Percentiles rank a stretch among this genome's conserved stretches.
Evolutionary conservation across 1,140 invertebrate species (phyloP).

Genomic region (Monochamus saltuarius): DNA sequence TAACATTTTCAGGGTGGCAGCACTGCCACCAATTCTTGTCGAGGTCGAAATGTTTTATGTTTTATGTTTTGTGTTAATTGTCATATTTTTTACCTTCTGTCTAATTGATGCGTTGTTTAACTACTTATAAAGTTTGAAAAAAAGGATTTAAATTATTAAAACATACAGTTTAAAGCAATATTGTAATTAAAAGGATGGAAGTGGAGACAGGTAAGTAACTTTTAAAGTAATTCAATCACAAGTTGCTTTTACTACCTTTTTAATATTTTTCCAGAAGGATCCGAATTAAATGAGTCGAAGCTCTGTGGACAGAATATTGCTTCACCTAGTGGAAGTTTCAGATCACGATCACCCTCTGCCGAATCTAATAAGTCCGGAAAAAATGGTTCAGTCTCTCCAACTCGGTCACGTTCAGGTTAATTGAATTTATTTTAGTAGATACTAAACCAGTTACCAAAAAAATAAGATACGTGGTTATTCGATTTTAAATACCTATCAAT

Average conservation of each 20-base stretch:
- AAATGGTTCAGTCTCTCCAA: conserved; percentile 40
- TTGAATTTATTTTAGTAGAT: conserved; percentile 1
- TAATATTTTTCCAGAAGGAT: conserved; percentile 20
- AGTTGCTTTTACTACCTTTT: background rate
- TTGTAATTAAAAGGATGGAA: conserved; percentile 18
- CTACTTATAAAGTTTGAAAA: too few species aligned
- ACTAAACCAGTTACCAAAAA: conserved; percentile 25
- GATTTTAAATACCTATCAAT: too few species aligned
- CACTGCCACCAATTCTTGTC: too few species aligned
- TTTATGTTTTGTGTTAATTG: too few species aligned
- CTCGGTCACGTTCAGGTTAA: conserved; percentile 33
- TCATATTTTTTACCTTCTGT: too few species aligned
- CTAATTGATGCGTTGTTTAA: too few species aligned
- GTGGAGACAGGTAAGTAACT: conserved; percentile 26
- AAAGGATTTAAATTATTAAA: too few species aligned
- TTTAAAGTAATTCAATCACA: background rate
- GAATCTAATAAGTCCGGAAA: conserved; percentile 13
- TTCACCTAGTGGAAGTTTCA: conserved; percentile 31
- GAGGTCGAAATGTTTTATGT: too few species aligned
- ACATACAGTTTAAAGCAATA: background rate
- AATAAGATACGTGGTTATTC: conserved; percentile 4
- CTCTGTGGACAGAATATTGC: conserved; percentile 10
- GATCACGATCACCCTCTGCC: conserved; percentile 33
- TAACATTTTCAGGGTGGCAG: too few species aligned
- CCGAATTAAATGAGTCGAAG: conserved; percentile 20